These are phyloP conservation scores for Muscina levida DNA, from an alignment of 2,888 invertebrate species.

Conservation along the genomic window DNA sequence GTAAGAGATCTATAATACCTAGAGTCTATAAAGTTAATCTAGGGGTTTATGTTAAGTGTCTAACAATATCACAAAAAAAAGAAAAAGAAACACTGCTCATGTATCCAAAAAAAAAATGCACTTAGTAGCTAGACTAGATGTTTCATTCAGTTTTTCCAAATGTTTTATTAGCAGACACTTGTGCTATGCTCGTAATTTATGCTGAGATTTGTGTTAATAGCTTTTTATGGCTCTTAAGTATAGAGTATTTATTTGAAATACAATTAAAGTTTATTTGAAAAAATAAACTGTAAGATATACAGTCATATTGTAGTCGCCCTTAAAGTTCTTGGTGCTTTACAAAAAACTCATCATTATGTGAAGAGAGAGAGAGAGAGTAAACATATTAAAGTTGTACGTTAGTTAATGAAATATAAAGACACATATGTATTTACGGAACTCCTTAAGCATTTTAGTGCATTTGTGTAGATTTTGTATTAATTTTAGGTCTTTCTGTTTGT, in stretches of 20 bases:
- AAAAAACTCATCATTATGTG: background rate
- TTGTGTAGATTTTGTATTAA: background rate
- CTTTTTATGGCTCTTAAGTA: conserved; percentile 18
- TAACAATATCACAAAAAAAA: no score
- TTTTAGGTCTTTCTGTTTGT: conserved; percentile 18
- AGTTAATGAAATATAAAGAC: no score
- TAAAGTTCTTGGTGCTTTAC: background rate
- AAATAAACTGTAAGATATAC: conserved; percentile 42
- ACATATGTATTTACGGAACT: background rate
- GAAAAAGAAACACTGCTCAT: conserved; percentile 30
- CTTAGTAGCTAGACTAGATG: background rate
- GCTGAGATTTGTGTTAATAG: conserved; percentile 56
- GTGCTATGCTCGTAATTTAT: conserved; percentile 56
- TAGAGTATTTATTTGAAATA: conserved; percentile 41
- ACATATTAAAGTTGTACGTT: background rate
- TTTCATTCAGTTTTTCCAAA: conserved; percentile 33
- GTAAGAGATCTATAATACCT: conserved; percentile 31
- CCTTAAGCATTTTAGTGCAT: background rate
- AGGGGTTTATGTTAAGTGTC: conserved; percentile 50
- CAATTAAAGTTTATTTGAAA: conserved; percentile 59
- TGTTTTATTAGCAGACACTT: conserved; percentile 50
- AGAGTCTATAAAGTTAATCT: conserved; percentile 59
- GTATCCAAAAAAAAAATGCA: conserved; percentile 31
- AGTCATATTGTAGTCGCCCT: no score
- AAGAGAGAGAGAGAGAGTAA: no score